phyloP scores from a whole-genome alignment of 1,140 invertebrate species.

The Callitettix versicolor region DNA sequence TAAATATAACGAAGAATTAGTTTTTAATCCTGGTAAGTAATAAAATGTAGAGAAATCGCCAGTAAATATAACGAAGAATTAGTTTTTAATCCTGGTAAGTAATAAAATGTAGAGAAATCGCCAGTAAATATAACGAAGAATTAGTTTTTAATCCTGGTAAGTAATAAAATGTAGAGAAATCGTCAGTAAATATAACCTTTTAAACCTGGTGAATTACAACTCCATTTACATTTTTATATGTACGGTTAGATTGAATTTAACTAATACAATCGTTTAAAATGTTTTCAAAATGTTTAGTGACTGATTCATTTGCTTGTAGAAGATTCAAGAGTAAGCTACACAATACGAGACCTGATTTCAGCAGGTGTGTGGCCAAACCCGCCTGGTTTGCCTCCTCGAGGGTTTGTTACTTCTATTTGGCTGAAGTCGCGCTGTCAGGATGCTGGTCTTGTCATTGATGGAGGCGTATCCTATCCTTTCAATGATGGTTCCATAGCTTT shows the following conservation, averaged over 20 bases:
- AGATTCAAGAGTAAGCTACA: conserved; percentile 69
- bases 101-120: no score
- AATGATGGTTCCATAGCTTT: conserved; percentile 85
- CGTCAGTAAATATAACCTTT: no score
- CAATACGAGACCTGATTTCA: conserved; percentile 82
- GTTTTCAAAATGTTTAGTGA: no score
- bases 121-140: no score
- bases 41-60: no score
- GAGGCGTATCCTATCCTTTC: conserved; percentile 86
- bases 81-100: conserved; percentile 63
- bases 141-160: conserved; percentile 70
- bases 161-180: not conserved
- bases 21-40: conserved; percentile 61
- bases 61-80: conserved; percentile 73
- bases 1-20: conserved; percentile 68
- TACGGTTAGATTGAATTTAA: no score
- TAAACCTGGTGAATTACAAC: no score
- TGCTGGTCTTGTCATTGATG: conserved; percentile 92
- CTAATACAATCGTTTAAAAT: no score
- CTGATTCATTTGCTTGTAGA: no score
- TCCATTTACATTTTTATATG: not conserved
- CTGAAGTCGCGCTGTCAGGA: conserved; percentile 76
- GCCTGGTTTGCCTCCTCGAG: conserved; percentile 52
- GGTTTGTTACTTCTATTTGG: conserved; percentile 46
- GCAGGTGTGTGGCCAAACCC: conserved; percentile 64